Evolutionary conservation across 2,797 vertebrate genomes (phyloP), one percentile per base, ranked within the genome.

Genomic region (Ctenopoma multispine): DNA sequence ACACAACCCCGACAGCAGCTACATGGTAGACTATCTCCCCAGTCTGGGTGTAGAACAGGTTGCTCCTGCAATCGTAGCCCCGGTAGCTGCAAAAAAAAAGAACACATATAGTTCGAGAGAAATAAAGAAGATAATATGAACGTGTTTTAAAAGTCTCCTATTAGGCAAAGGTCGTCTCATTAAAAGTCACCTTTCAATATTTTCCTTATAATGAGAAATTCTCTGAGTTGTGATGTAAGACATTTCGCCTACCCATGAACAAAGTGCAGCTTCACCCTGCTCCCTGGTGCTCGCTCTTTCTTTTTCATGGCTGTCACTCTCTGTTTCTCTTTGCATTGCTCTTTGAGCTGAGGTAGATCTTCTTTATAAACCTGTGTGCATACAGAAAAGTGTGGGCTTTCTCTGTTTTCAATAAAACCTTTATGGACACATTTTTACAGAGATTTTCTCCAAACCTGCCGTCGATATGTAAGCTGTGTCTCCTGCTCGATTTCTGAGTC

Each of bases 281-380:
- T 98, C 55, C 95, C 94, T 0, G 98, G 97, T 57, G 97, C 92
- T 71, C 90, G 87, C 67, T 97, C 97, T 85, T 96, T 94, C 92
- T 97, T 97, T 90, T 99, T 99, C 91, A 96, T 96, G 83, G 96
- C 92, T 65, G 92, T 93, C 64, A 90, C 93, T 90, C 95, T 95
- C 81, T 97, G 95, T 91, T 97, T 98, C 89, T 97, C 97, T 93
- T 96, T 98, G 93, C 94, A 97, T 92, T 98, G 97, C 90, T 99
- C 96, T 95, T 98, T 99, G 91, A 99, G 97, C 87, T 98, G 98
- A 98, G 97, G 97, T 96, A 99, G 97, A 96, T 99, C 98, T 96
- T 99, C 98, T 96, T 99, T 99, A 95, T 99, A 99, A 95, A 99
- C 96, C 98, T 99, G 89, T 36, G 79, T 5, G 29, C 11, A 59